These are phyloP conservation scores for Lampropteryx suffumata DNA, from an alignment of 2,888 invertebrate genomes.

Conservation along the genomic window DNA sequence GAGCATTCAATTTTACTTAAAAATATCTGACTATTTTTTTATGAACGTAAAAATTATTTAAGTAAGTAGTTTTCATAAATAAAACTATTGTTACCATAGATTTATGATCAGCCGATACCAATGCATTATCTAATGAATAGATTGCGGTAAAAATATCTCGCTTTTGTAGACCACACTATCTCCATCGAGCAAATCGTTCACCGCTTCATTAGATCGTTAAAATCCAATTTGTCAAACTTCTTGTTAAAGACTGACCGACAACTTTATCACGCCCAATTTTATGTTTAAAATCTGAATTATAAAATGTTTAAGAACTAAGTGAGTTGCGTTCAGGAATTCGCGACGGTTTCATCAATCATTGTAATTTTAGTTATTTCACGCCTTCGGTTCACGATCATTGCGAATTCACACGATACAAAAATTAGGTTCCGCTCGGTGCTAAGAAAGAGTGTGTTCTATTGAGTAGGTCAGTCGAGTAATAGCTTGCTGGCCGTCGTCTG, in stretches of 20 bases:
- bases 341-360: slow-evolving; percentile 31
- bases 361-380: slow-evolving; percentile 64
- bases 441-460: slow-evolving; percentile 82
- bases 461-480: slow-evolving; percentile 83
- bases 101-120: neutral
- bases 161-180: slow-evolving; percentile 7
- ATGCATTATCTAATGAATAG: slow-evolving; percentile 9
- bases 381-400: slow-evolving; percentile 56
- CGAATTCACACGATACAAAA: slow-evolving; percentile 76
- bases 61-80: too few species aligned
- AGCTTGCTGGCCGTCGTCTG: slow-evolving; percentile 69
- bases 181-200: slow-evolving; percentile 15
- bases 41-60: too few species aligned
- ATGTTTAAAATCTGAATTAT: slow-evolving; percentile 23
- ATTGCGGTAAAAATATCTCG: slow-evolving; percentile 19
- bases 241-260: slow-evolving; percentile 26
- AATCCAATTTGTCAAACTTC: slow-evolving; percentile 34
- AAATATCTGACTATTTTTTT: too few species aligned
- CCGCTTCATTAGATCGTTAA: slow-evolving; percentile 15
- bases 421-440: slow-evolving; percentile 81
- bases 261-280: slow-evolving; percentile 30
- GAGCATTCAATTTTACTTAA: too few species aligned
- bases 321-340: slow-evolving; percentile 41
- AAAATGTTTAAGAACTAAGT: slow-evolving; percentile 18
- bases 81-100: too few species aligned